Conservation (phyloP, 2,797 vertebrate species). For the Arctocebus calabarensis region DNA sequence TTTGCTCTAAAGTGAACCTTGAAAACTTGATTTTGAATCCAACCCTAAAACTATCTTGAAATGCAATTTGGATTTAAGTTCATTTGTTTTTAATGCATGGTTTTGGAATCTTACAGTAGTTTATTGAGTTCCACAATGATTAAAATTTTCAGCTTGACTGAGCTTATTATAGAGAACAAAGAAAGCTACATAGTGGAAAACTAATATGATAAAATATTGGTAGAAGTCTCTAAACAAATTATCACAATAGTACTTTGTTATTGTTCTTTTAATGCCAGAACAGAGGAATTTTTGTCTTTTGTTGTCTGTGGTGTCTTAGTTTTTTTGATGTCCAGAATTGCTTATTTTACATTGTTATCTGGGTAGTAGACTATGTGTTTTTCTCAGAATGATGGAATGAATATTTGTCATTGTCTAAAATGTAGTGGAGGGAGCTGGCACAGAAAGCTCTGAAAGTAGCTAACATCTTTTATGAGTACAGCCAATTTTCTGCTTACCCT, state of each 20-base stretch:
- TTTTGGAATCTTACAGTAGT: constrained; percentile 31
- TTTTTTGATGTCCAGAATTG: neutral
- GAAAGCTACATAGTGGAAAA: constrained; percentile 20
- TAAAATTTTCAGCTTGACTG: constrained; percentile 52
- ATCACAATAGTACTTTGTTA: constrained; percentile 59
- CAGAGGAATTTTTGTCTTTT: neutral
- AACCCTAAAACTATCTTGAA: constrained; percentile 26
- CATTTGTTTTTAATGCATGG: constrained; percentile 1
- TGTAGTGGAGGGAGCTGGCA: constrained; percentile 10
- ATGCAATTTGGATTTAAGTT: constrained; percentile 28
- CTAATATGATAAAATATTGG: constrained; percentile 56
- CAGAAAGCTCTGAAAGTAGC: constrained; percentile 8
- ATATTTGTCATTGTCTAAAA: constrained; percentile 55
- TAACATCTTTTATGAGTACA: neutral
- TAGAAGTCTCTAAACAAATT: constrained; percentile 46
- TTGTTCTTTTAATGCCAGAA: constrained; percentile 30
- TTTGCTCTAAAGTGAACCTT: constrained; percentile 60
- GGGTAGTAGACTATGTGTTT: constrained; percentile 25
- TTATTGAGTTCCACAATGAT: constrained; percentile 53
- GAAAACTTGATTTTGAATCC: constrained; percentile 28
- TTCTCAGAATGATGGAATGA: constrained; percentile 44
- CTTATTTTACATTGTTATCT: constrained; percentile 59
- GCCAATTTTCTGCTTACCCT: neutral
- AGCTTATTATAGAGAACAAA: constrained; percentile 55
- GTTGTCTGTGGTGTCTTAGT: constrained; percentile 12